Evolutionary conservation across 2,888 invertebrate genomes (phyloP).

Genomic region (Pasiphila rectangulata): DNA sequence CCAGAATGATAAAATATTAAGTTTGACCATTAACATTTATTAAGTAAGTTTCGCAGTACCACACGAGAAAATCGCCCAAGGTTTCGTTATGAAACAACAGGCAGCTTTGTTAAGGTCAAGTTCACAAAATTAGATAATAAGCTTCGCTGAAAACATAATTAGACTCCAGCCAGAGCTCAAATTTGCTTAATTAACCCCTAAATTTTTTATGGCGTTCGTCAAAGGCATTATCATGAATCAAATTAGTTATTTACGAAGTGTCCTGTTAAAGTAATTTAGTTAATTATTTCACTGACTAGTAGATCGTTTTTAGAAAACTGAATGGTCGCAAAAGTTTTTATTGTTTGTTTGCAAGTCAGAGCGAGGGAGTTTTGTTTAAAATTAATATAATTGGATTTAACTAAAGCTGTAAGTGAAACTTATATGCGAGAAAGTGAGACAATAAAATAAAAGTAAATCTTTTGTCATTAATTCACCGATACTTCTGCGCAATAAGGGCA

Average conservation of each 20-base stretch:
- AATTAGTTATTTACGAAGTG: not conserved
- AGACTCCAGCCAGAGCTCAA: not conserved
- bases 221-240: not conserved
- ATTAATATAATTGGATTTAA: too few relatives aligned
- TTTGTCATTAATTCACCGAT: conserved; percentile 5
- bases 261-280: too few relatives aligned
- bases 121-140: conserved; percentile 1
- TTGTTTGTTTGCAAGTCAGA: too few relatives aligned
- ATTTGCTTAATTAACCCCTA: not conserved
- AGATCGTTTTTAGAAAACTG: too few relatives aligned
- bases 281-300: too few relatives aligned
- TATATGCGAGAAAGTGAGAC: not conserved
- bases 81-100: conserved; percentile 8
- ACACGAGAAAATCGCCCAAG: conserved; percentile 5
- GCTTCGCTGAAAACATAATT: conserved; percentile 4
- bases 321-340: too few relatives aligned
- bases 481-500: conserved; percentile 5
- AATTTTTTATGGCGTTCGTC: not conserved
- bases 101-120: not conserved
- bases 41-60: conserved; percentile 2
- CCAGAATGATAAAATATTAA: not conserved
- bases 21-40: conserved; percentile 4
- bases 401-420: not conserved
- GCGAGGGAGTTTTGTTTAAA: too few relatives aligned
- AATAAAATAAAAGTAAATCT: conserved; percentile 7